Conservation (phyloP, 2,113 vertebrate species). For the Cervus canadensis region DNA sequence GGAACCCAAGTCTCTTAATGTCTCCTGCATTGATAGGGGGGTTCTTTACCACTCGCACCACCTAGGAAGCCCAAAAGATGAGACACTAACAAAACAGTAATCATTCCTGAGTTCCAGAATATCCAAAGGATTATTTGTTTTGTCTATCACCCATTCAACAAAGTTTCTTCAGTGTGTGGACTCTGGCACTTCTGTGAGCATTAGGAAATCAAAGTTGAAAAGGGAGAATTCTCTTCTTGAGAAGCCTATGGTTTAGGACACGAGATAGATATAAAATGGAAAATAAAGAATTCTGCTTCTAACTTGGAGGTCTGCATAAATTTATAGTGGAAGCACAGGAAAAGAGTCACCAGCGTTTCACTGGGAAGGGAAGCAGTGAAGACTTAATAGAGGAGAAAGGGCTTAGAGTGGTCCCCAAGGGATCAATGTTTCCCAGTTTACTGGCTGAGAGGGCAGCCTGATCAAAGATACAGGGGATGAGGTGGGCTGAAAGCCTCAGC, state of each 20-base stretch:
- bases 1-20: background rate
- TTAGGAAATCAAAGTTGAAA: background rate
- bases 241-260: conserved; percentile 15
- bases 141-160: background rate
- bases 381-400: background rate
- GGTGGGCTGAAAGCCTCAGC: background rate
- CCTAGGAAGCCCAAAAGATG: background rate
- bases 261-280: background rate
- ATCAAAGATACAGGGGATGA: background rate
- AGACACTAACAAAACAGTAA: background rate
- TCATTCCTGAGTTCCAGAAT: background rate
- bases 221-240: background rate
- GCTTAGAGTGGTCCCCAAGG: rapidly evolving
- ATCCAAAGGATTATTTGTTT: background rate
- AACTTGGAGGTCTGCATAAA: background rate
- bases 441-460: background rate
- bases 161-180: background rate
- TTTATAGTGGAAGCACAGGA: background rate
- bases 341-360: background rate
- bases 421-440: rapidly evolving
- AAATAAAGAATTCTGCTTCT: background rate
- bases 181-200: background rate
- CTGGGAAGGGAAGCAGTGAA: background rate
- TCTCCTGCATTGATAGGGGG: background rate
- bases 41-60: background rate